A percentile compares a stretch with the other conserved stretches of the same genome.
Conservation (phyloP, 2,113 vertebrate genomes). For the Petromus typicus region DNA sequence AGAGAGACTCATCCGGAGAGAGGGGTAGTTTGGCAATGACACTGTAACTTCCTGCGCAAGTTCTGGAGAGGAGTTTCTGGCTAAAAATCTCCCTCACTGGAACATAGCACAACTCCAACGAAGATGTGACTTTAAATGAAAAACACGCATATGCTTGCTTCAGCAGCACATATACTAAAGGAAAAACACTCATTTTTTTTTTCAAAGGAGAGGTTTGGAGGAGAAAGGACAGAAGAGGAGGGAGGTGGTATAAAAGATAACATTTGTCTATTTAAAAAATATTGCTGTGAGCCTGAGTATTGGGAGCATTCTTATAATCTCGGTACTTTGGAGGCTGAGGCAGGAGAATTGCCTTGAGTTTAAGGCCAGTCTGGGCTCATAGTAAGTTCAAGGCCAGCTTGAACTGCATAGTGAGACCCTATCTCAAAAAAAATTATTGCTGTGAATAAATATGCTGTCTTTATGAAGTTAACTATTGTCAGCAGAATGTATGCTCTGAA, state of each 20-base stretch:
- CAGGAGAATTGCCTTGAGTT: too few relatives aligned
- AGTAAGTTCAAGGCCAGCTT: too few relatives aligned
- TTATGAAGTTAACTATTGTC: background rate
- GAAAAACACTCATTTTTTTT: background rate
- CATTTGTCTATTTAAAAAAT: constrained; percentile 27
- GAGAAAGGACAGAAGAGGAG: background rate
- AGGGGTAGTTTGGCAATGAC: background rate
- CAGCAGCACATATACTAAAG: too few relatives aligned
- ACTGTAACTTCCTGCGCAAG: background rate
- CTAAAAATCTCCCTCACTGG: background rate
- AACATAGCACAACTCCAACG: background rate
- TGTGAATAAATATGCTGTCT: background rate
- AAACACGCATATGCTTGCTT: too few relatives aligned
- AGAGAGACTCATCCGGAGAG: background rate
- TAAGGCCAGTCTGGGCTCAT: too few relatives aligned
- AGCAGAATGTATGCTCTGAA: background rate
- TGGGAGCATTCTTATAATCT: too few relatives aligned
- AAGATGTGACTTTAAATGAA: background rate
- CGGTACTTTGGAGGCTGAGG: too few relatives aligned
- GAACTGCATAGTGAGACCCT: too few relatives aligned
- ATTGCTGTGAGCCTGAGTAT: background rate
- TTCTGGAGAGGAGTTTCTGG: background rate
- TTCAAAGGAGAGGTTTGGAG: background rate
- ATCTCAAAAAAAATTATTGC: background rate
- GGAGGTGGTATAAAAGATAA: background rate